Evolutionary conservation across 1,140 invertebrate genomes (phyloP).

Genomic region (Drosophila neocordata): DNA sequence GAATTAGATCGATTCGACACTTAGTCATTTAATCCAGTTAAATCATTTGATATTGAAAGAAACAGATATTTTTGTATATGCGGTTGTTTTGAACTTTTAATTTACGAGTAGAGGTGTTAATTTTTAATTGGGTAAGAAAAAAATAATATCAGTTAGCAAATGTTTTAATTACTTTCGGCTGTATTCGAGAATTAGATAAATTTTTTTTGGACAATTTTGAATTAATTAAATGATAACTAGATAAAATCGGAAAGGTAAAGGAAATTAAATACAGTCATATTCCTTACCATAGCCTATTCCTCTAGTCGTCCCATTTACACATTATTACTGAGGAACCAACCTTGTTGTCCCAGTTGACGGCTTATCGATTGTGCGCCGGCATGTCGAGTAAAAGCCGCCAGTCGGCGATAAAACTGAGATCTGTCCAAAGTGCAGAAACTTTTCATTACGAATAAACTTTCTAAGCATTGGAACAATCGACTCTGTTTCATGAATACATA

Average conservation of each 20-base stretch:
- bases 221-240: slow-evolving; percentile 66
- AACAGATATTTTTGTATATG: background rate
- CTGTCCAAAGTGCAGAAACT: slow-evolving; percentile 69
- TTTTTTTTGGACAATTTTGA: slow-evolving; percentile 56
- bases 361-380: slow-evolving; percentile 53
- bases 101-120: background rate
- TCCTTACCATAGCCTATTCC: slow-evolving; percentile 12
- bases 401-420: background rate
- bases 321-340: slow-evolving; percentile 36
- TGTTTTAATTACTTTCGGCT: slow-evolving; percentile 5
- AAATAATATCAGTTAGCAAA: background rate
- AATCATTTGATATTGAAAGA: too few species aligned
- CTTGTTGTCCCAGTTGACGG: slow-evolving; percentile 31
- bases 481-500: background rate
- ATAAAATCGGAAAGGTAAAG: slow-evolving; percentile 51
- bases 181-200: slow-evolving; percentile 23
- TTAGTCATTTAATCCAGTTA: too few species aligned
- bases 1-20: too few species aligned
- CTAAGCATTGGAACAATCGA: background rate
- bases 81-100: background rate
- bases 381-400: slow-evolving; percentile 50
- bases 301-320: slow-evolving; percentile 17
- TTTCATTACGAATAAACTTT: slow-evolving; percentile 12
- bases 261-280: slow-evolving; percentile 64
- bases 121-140: slow-evolving; percentile 15